These are phyloP conservation scores for Ichneumoninae sp. DNA, from an alignment of 2,888 invertebrate genomes.

Conservation along the genomic window DNA sequence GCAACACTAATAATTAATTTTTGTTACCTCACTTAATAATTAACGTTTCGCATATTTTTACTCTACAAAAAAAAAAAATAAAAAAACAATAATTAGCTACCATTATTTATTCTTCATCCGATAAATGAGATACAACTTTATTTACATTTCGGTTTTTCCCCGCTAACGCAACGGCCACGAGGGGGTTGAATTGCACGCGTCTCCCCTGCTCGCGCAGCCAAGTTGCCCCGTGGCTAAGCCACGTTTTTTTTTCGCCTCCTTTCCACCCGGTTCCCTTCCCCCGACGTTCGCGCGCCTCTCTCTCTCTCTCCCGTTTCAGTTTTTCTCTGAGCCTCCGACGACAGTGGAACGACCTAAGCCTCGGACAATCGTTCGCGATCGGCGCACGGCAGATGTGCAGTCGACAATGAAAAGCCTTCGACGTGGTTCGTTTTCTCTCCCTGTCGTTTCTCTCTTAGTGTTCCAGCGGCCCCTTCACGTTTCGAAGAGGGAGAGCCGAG, in stretches of 20 bases:
- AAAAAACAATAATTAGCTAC: background rate
- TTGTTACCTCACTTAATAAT: too few relatives aligned
- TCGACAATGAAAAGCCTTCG: conserved; percentile 80
- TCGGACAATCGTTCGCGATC: conserved; percentile 82
- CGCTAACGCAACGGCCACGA: background rate
- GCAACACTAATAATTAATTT: too few relatives aligned
- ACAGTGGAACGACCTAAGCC: conserved; percentile 75
- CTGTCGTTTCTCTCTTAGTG: conserved; percentile 64
- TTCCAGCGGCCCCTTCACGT: conserved; percentile 62
- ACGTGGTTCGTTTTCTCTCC: conserved; percentile 65
- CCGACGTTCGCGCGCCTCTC: conserved; percentile 41
- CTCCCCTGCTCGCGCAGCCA: conserved; percentile 62
- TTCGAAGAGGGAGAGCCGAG: conserved; percentile 79
- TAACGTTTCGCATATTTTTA: background rate
- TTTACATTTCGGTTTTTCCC: conserved; percentile 17
- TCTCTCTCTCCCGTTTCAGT: conserved; percentile 54
- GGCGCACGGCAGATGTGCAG: conserved; percentile 83
- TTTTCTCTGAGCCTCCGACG: conserved; percentile 61
- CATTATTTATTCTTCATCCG: background rate
- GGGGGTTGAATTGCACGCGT: conserved; percentile 59
- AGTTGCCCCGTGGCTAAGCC: conserved; percentile 77
- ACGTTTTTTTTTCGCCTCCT: conserved; percentile 73
- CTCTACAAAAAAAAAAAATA: background rate
- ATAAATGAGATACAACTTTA: conserved; percentile 11
- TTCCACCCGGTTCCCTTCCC: conserved; percentile 75